Conservation (phyloP, 30 jellyfish, hydroid and myxozoan species). For the Aurelia sp. region DNA sequence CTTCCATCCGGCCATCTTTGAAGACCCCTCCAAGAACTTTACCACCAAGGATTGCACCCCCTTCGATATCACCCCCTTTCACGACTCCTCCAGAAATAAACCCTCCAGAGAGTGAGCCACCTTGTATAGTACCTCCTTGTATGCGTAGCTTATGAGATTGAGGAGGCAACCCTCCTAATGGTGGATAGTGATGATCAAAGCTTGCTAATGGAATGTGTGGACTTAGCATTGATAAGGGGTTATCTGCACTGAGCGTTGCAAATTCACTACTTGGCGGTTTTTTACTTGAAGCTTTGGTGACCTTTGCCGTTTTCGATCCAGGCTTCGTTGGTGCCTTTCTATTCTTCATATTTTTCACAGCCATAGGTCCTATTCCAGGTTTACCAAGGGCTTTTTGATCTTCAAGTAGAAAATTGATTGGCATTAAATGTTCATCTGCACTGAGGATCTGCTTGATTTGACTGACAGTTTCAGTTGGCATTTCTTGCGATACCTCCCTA, state of each 20-base stretch:
- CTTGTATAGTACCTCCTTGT: conserved; percentile 84
- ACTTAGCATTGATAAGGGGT: neutral
- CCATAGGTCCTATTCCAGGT: conserved; percentile 16
- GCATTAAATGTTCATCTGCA: conserved; percentile 53
- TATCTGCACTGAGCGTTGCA: neutral
- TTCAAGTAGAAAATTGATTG: conserved; percentile 32
- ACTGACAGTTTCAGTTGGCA: conserved; percentile 67
- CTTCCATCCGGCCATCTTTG: conserved; percentile 83
- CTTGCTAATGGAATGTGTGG: neutral
- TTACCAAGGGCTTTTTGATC: conserved; percentile 31
- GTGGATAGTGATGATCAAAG: neutral
- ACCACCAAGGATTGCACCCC: conserved; percentile 89
- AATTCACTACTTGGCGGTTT: neutral
- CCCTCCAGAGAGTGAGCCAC: conserved; percentile 88
- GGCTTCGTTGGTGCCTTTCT: neutral
- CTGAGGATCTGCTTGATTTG: conserved; percentile 42
- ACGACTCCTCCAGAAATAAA: conserved; percentile 83
- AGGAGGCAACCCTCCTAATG: neutral
- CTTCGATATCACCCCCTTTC: conserved; percentile 90
- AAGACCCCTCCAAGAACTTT: conserved; percentile 75
- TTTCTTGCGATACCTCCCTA: conserved; percentile 55
- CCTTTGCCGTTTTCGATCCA: neutral
- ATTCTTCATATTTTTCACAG: neutral
- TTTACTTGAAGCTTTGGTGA: neutral
- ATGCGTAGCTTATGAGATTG: conserved; percentile 32